Base-by-base conservation (phyloP, 2,797 vertebrate genomes). In the Paedocypris micromegethes region DNA sequence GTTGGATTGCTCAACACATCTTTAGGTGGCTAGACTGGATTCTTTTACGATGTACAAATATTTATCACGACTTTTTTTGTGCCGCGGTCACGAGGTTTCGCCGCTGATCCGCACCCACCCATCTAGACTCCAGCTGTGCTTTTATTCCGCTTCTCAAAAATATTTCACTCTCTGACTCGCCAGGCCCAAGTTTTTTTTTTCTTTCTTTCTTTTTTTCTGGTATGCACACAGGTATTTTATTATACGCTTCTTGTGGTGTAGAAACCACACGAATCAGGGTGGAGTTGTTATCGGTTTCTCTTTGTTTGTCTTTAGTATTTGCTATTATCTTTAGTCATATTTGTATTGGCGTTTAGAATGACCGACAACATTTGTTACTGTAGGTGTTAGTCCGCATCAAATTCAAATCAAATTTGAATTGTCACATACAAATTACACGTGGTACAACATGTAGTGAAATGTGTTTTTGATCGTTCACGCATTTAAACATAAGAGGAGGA, bases 81-180 rank as follows among this genome's bases (percentile, higher is more conserved):
- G 5, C 48, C 54, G 41, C 37, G 41, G 51, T 60, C 40, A n/a
- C 8, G 39, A 5, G 53, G 62, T 61, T 54, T 58, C 46, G 56
- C 37, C 9, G 7, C 43, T 3, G 37, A 40, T 52, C 38, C 54
- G 4, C 3, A 6, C 8, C 3, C 23, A 23, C 23, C 23, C 23
- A 23, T 23, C 1, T 23, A 23, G 23, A 23, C 6, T 3, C 7
- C 9, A 40, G 39, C 45, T 66, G 57, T 62, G 6, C 58, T 68
- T 49, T 57, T 51, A 68, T 46, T 45, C 71, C 5, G 58, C 62
- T 68, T 66, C 67, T 66, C 46, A 52, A 58, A 77, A 72, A 54
- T 43, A 2, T 75, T 6, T 23, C 0, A 46, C 72, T 75, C 78
- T 49, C 43, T 37, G 23, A 23, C 23, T 23, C 23, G 23, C 23